phyloP scores from a whole-genome alignment of 2,888 invertebrate species.

The Nebria brevicollis region DNA sequence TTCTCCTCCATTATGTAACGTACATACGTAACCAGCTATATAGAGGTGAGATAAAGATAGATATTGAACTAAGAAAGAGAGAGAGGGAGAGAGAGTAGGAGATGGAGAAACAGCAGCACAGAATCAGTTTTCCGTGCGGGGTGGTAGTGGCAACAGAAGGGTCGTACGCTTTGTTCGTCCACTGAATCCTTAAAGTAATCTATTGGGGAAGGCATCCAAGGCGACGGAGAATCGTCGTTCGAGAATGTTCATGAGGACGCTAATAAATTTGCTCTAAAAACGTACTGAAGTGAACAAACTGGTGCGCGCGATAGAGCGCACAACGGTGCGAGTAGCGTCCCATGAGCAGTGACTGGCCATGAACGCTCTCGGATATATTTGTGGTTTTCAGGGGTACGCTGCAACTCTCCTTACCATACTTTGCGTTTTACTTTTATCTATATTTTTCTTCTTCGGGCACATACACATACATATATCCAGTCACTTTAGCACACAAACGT shows the following conservation, averaged over 20 bases:
- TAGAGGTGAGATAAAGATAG: conserved; percentile 2
- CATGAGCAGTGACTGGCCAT: not conserved
- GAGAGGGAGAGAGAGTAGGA: not conserved
- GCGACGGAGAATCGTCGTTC: conserved; percentile 31
- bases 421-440: not conserved
- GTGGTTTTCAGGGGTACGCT: conserved; percentile 39
- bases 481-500: no score
- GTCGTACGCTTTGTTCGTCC: conserved; percentile 27
- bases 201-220: conserved; percentile 39
- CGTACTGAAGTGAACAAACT: conserved; percentile 46
- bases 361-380: conserved; percentile 31
- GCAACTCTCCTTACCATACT: not conserved
- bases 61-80: not conserved
- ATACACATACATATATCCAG: no score
- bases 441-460: not conserved
- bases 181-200: conserved; percentile 44
- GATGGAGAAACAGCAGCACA: not conserved
- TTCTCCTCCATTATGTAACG: conserved; percentile 1
- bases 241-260: conserved; percentile 44
- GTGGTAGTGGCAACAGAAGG: not conserved
- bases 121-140: conserved; percentile 2
- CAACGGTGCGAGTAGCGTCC: not conserved
- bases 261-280: conserved; percentile 47
- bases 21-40: not conserved
- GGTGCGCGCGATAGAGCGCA: conserved; percentile 13